Conservation (phyloP, 2,888 invertebrate genomes). For the Antheraea assamensis region DNA sequence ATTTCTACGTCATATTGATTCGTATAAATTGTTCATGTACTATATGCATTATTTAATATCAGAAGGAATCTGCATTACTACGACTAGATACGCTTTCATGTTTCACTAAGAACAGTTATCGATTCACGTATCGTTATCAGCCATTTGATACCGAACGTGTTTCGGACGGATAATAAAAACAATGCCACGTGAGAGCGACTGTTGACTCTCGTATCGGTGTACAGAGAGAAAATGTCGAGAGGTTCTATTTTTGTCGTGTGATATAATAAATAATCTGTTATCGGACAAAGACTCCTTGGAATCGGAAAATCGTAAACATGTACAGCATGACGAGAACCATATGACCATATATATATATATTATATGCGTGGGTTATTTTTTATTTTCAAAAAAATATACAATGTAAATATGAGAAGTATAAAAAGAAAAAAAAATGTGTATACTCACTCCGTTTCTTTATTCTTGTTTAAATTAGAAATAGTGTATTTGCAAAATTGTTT, state of each 20-base stretch:
- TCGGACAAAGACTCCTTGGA: constrained; percentile 69
- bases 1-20: constrained; percentile 34
- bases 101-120: constrained; percentile 38
- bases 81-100: constrained; percentile 26
- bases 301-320: constrained; percentile 38
- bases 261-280: constrained; percentile 67
- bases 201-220: constrained; percentile 52
- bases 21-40: constrained; percentile 50
- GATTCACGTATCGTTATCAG: constrained; percentile 60
- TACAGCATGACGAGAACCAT: neutral
- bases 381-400: too few relatives aligned
- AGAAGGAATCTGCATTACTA: constrained; percentile 26
- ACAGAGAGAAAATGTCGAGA: constrained; percentile 59
- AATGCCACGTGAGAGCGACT: constrained; percentile 72
- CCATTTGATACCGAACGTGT: constrained; percentile 50
- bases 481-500: neutral
- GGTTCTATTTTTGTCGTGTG: constrained; percentile 67
- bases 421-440: neutral
- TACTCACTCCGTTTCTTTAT: neutral
- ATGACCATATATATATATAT: neutral
- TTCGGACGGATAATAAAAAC: constrained; percentile 72
- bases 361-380: neutral
- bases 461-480: neutral
- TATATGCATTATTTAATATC: constrained; percentile 33
- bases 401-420: too few relatives aligned